Conservation (phyloP, 2,797 vertebrate species). For the Helostoma temminkii region DNA sequence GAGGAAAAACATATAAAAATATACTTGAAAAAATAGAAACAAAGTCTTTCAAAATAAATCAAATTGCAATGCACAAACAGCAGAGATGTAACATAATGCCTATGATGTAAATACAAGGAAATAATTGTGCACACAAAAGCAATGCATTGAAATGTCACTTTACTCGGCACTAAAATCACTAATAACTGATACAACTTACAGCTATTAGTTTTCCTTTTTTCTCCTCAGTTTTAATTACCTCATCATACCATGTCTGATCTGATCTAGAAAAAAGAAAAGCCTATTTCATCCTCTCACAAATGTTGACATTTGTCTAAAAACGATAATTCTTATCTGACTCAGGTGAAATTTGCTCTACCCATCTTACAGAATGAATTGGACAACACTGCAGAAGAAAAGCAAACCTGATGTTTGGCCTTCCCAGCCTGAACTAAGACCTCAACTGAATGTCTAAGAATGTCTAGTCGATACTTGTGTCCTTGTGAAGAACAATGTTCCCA, state of each 20-base stretch:
- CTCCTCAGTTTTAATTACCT: too few relatives aligned
- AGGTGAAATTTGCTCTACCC: neutral
- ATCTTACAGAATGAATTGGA: neutral
- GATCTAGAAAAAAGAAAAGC: neutral
- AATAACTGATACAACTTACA: neutral
- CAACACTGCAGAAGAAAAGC: neutral
- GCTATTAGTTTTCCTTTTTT: neutral
- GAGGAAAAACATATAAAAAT: too few relatives aligned
- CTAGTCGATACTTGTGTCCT: conserved; percentile 22
- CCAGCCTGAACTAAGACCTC: neutral
- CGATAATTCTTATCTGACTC: neutral
- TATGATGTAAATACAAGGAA: too few relatives aligned
- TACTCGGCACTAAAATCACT: too few relatives aligned
- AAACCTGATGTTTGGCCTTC: conserved; percentile 1
- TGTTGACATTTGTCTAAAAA: too few relatives aligned
- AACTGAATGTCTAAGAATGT: conserved; percentile 9
- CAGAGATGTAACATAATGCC: too few relatives aligned
- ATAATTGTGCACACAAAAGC: too few relatives aligned
- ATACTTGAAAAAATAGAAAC: too few relatives aligned
- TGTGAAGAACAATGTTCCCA: conserved; percentile 8
- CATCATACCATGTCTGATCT: neutral
- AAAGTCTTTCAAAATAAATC: too few relatives aligned
- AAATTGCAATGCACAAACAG: too few relatives aligned
- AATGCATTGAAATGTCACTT: too few relatives aligned
- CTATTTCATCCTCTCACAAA: neutral